Base-by-base conservation (phyloP, 2,797 vertebrate genomes). In the Danio albolineatus region DNA sequence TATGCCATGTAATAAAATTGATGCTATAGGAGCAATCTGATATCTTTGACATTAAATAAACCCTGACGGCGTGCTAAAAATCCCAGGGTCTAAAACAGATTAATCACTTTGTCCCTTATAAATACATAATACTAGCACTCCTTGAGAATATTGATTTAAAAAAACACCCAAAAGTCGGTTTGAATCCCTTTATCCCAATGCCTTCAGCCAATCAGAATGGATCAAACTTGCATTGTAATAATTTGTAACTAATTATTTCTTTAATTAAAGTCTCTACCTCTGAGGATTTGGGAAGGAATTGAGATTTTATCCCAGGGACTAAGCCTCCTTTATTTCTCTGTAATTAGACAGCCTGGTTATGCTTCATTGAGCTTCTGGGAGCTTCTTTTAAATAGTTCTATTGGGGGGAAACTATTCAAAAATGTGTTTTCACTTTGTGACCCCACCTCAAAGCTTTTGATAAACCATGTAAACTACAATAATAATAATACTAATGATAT, bases 261-360 rank as follows among this genome's bases (percentile, higher is more conserved):
- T 78, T 78, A 78, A 78, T 78, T 78, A 78, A 78, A 78, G 44
- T 71, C 56, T 61, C 6, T 61, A 61, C 76, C 76, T 71, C 38
- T 70, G 38, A 71, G 76, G 57, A 71, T 71, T 60, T 61, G 36
- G 36, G 17, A 28, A 71, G 51, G 44, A 78, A 78, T 78, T 78
- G 10, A 70, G 66, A 78, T 78, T 78, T 70, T 71, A 78, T 78
- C 76, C 12, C 1, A 16, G 10, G n/a, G 51, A 59, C 62, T 57
- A 67, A 57, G 53, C 53, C 75, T 77, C 21, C 17, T 51, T 78
- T 19, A 53, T 70, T 71, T 70, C 13, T 70, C 76, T 67, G 64
- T 78, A 61, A 71, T 78, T 71, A 70, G 46, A 78, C 54, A 70
- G 57, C 16, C 53, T 67, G 13, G 75, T 57, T 71, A 53, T 41